Percentiles rank a stretch among this genome's conserved stretches.
phyloP scores from a whole-genome alignment of 2,888 invertebrate species.

The Carpatolechia fugitivella region DNA sequence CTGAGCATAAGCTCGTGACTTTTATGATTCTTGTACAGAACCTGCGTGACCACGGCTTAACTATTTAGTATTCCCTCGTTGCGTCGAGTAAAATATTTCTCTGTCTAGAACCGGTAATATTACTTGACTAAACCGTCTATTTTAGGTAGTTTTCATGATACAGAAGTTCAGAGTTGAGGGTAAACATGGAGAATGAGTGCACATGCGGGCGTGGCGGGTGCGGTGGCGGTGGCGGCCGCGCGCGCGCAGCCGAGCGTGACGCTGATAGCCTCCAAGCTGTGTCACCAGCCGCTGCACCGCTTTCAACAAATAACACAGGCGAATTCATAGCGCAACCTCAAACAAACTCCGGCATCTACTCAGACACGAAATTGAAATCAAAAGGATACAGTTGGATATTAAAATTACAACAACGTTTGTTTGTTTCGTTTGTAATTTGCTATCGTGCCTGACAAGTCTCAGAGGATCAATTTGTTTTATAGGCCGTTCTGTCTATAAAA shows the following conservation, averaged over 20 bases:
- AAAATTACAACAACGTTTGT: slow-evolving; percentile 23
- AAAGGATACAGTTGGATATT: slow-evolving; percentile 2
- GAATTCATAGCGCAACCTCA: slow-evolving; percentile 14
- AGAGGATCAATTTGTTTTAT: slow-evolving; percentile 56
- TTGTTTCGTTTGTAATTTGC: slow-evolving; percentile 44
- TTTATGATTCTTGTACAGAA: not conserved
- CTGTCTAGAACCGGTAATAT: not conserved
- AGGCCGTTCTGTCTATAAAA: slow-evolving; percentile 56
- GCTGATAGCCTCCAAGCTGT: slow-evolving; percentile 43
- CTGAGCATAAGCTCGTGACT: not conserved
- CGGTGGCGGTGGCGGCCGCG: slow-evolving; percentile 11
- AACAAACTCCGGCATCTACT: not conserved
- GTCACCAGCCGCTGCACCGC: slow-evolving; percentile 9
- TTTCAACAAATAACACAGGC: slow-evolving; percentile 28
- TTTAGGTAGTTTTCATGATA: slow-evolving; percentile 11
- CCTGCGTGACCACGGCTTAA: not conserved
- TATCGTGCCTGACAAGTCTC: slow-evolving; percentile 49
- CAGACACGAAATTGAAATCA: slow-evolving; percentile 1
- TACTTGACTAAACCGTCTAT: not conserved
- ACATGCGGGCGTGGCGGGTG: slow-evolving; percentile 32
- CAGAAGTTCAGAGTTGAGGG: slow-evolving; percentile 17
- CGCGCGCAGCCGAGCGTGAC: slow-evolving; percentile 46
- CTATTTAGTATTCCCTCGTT: slow-evolving; percentile 5
- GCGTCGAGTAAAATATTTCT: not conserved
- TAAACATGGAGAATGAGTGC: slow-evolving; percentile 33